Percentiles rank a stretch among this genome's conserved stretches.
Evolutionary conservation across 2,888 invertebrate species (phyloP).

Genomic region (Gnatocerus cornutus): DNA sequence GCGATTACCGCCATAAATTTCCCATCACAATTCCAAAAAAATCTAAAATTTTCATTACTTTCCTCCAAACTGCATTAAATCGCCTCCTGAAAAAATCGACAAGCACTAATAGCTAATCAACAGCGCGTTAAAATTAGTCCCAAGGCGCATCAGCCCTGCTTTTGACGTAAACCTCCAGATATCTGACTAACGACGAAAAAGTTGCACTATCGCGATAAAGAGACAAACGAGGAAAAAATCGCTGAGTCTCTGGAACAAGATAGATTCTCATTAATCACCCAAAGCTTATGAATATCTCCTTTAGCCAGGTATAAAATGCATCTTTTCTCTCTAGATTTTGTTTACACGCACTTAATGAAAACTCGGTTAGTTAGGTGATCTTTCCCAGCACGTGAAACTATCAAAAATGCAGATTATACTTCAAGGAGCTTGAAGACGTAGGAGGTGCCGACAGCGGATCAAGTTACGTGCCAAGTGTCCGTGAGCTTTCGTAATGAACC

Average conservation of each 20-base stretch:
- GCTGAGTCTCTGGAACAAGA: conserved; percentile 41
- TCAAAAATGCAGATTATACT: conserved; percentile 25
- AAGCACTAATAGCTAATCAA: conserved; percentile 39
- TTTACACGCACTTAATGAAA: conserved; percentile 32
- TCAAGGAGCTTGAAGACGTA: conserved; percentile 15
- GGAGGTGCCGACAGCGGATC: conserved; percentile 27
- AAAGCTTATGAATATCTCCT: conserved; percentile 49
- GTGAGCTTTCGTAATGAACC: conserved; percentile 55
- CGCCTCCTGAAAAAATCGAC: not conserved
- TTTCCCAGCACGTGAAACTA: not conserved
- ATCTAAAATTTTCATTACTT: too few species aligned
- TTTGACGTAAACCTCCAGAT: conserved; percentile 49
- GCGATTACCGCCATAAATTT: too few species aligned
- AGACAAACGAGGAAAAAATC: conserved; percentile 55
- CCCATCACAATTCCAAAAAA: too few species aligned
- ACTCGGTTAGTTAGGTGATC: not conserved
- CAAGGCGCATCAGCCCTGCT: conserved; percentile 27
- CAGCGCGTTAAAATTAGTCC: not conserved
- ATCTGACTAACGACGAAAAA: conserved; percentile 51
- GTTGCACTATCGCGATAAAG: conserved; percentile 51
- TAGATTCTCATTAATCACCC: conserved; percentile 47
- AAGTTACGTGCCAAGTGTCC: conserved; percentile 31
- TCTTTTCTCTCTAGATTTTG: conserved; percentile 20
- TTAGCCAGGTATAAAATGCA: conserved; percentile 38
- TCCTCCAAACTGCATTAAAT: too few species aligned